These are phyloP conservation scores for Microtus richardsoni DNA, from an alignment of 2,113 vertebrate genomes.

Conservation along the genomic window DNA sequence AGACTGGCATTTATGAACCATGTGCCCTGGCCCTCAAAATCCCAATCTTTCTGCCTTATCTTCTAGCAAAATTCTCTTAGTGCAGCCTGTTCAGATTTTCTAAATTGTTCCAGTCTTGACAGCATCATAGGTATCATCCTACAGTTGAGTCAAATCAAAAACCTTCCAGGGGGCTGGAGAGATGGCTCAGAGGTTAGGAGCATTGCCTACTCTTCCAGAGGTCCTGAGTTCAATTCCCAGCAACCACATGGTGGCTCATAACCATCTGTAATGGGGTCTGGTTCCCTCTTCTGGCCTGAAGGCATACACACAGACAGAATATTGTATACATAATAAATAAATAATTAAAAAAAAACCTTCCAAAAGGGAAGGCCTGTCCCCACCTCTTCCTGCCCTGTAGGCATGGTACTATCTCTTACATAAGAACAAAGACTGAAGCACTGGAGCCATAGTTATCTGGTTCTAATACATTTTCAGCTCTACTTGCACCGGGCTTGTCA, in stretches of 20 bases:
- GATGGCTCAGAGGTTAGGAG: too few species aligned
- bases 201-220: too few species aligned
- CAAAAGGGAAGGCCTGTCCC: neutral
- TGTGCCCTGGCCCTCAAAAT: neutral
- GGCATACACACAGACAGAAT: too few species aligned
- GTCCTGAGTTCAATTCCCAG: too few species aligned
- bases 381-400: neutral
- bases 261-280: too few species aligned
- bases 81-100: neutral
- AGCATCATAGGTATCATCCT: neutral
- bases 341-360: neutral
- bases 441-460: neutral
- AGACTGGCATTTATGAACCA: neutral
- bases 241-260: too few species aligned
- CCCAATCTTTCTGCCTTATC: neutral
- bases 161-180: neutral
- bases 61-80: neutral
- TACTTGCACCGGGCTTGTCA: neutral
- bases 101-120: neutral
- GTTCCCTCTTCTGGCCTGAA: too few species aligned
- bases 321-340: too few species aligned
- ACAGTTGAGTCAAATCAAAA: neutral
- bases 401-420: neutral
- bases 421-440: neutral
- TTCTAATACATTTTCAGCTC: slow-evolving; percentile 3